phyloP scores from a whole-genome alignment of 2,888 invertebrate genomes.

The Nomada hirtipes region DNA sequence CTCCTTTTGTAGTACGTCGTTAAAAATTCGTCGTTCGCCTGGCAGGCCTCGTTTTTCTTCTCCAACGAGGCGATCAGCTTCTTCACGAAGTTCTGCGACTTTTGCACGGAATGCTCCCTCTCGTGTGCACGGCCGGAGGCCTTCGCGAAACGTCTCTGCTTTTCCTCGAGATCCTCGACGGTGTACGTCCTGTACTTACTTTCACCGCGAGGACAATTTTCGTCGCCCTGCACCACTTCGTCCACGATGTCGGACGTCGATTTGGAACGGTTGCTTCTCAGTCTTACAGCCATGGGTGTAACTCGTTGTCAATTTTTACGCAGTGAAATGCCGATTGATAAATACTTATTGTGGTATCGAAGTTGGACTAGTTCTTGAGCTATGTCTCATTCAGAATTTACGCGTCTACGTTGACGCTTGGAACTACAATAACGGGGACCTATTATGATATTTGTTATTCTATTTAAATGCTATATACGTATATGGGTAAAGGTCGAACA shows the following conservation, averaged over 20 bases:
- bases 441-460: conserved; percentile 1
- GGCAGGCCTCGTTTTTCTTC: conserved; percentile 48
- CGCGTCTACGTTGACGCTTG: not conserved
- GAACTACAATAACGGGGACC: not conserved
- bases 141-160: not conserved
- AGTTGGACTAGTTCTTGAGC: not conserved
- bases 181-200: conserved; percentile 31
- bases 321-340: not conserved
- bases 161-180: not conserved
- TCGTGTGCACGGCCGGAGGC: conserved; percentile 20
- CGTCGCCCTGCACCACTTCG: not conserved
- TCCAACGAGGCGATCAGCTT: conserved; percentile 66
- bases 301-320: not conserved
- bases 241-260: conserved; percentile 48
- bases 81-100: conserved; percentile 64
- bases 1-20: conserved; percentile 42
- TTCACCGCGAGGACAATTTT: not conserved
- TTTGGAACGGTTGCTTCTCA: conserved; percentile 32
- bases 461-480: not conserved
- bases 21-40: conserved; percentile 60
- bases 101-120: conserved; percentile 15
- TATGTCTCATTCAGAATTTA: not conserved
- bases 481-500: not conserved
- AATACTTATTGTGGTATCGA: not conserved
- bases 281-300: conserved; percentile 13